These are phyloP conservation scores for Noctilio leporinus DNA, from an alignment of 2,113 vertebrate genomes.

Conservation along the genomic window DNA sequence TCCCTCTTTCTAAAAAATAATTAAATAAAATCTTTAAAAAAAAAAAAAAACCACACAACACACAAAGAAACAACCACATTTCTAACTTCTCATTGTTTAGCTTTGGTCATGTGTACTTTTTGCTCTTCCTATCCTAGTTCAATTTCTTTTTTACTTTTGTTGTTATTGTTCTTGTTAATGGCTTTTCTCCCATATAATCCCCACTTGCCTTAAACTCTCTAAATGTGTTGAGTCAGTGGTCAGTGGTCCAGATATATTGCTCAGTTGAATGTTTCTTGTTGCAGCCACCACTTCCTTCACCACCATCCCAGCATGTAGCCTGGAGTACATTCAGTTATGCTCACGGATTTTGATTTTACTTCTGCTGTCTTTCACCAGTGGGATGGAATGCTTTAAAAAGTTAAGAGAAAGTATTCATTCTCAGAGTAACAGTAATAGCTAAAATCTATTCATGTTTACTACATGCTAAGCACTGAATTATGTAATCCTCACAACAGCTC, in stretches of 20 bases:
- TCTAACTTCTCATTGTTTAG: not conserved
- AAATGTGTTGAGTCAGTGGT: not conserved
- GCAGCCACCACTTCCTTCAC: not conserved
- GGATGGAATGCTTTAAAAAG: not conserved
- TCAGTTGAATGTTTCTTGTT: not conserved
- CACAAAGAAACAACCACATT: not conserved
- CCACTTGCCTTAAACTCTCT: not conserved
- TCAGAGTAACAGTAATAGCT: not conserved
- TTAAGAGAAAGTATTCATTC: not conserved
- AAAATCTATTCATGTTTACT: not conserved
- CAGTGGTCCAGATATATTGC: not conserved
- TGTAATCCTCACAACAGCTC: not conserved
- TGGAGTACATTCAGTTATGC: not conserved
- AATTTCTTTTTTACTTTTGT: not conserved
- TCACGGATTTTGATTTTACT: not conserved
- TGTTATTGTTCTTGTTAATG: not conserved
- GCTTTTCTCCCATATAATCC: not conserved
- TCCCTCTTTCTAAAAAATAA: too few species aligned
- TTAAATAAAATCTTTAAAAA: too few species aligned
- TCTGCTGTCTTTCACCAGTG: not conserved
- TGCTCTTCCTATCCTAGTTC: not conserved
- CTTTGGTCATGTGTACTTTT: not conserved
- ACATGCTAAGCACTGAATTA: too few species aligned
- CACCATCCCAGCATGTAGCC: rapidly evolving
- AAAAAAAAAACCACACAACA: not conserved